Evolutionary conservation across 2,797 vertebrate genomes (phyloP), one percentile per base, ranked within the genome.

Genomic region (Furcifer pardalis): DNA sequence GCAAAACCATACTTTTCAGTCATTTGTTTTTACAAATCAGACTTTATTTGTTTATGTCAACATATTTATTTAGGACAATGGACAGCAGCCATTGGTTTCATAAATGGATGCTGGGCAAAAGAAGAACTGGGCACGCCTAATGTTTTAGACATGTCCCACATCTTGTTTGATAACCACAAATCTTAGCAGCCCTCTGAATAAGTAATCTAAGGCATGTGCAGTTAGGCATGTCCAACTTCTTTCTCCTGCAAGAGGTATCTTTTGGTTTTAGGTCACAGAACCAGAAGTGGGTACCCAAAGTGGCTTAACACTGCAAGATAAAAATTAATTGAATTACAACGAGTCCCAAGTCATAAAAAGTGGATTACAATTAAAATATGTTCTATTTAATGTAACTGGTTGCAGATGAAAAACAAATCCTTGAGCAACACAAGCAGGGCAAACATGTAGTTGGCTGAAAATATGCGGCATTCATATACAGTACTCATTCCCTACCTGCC

Each of bases 1-100:
- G 72, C 63, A 74, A 73, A 86, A 46, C 12, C 40, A 40, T 0
- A 0, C 37, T 13, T 69, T 90, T 88, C 90, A 19, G 59, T 89
- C 17, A 44, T 83, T 84, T 3, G n/a, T 9, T 86, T 88, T 15
- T 81, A 52, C n/a, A 8, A 19, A 32, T 19, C 85, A 27, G 71
- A 21, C 23, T 23, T 66, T 32, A 0, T 81, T 56, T 73, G 32
- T 79, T 44, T 63, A 25, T 10, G 10, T 5, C 44, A 46, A 46
- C 5, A 5, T 46, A 10, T 46, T n/a, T n/a, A n/a, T n/a, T n/a
- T n/a, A n/a, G n/a, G n/a, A n/a, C n/a, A n/a, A n/a, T n/a, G n/a
- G n/a, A n/a, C n/a, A n/a, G n/a, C n/a, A n/a, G n/a, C n/a, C n/a
- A n/a, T n/a, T n/a, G n/a, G n/a, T n/a, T n/a, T n/a, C n/a, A n/a